A percentile compares a stretch with the other conserved stretches of the same genome.
Evolutionary conservation across 2,888 invertebrate species (phyloP).

Genomic region (Polietes domitor): DNA sequence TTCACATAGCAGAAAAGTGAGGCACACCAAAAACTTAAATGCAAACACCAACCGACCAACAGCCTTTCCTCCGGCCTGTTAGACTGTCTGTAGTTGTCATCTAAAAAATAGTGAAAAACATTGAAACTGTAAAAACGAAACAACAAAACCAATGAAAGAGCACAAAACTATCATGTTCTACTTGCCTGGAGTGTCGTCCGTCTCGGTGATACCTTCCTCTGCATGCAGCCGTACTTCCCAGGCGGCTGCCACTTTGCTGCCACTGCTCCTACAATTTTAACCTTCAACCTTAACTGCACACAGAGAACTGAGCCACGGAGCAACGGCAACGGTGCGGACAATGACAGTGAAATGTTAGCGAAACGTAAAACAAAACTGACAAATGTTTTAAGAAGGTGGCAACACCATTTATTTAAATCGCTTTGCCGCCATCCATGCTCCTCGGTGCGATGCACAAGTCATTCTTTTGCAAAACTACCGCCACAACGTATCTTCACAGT

Average conservation of each 20-base stretch:
- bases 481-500: constrained; percentile 55
- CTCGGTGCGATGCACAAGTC: background rate
- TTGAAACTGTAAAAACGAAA: constrained; percentile 32
- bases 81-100: constrained; percentile 66
- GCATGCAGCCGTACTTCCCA: constrained; percentile 1
- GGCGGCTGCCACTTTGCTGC: constrained; percentile 49
- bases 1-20: background rate
- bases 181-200: constrained; percentile 43
- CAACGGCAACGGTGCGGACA: constrained; percentile 3
- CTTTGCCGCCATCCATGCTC: background rate
- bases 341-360: constrained; percentile 46
- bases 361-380: constrained; percentile 50
- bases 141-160: background rate
- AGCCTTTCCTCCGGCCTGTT: constrained; percentile 52
- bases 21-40: background rate
- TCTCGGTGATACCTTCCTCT: constrained; percentile 52
- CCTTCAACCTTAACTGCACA: constrained; percentile 61
- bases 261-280: constrained; percentile 48
- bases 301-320: background rate
- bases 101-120: constrained; percentile 66
- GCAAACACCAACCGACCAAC: constrained; percentile 46
- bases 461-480: constrained; percentile 58
- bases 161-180: constrained; percentile 61
- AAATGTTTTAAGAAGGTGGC: constrained; percentile 62
- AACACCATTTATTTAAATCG: constrained; percentile 60